Evolutionary conservation across 2,797 vertebrate genomes (phyloP), one percentile per base, ranked within the genome.

Genomic region (Peromyscus nudipes): DNA sequence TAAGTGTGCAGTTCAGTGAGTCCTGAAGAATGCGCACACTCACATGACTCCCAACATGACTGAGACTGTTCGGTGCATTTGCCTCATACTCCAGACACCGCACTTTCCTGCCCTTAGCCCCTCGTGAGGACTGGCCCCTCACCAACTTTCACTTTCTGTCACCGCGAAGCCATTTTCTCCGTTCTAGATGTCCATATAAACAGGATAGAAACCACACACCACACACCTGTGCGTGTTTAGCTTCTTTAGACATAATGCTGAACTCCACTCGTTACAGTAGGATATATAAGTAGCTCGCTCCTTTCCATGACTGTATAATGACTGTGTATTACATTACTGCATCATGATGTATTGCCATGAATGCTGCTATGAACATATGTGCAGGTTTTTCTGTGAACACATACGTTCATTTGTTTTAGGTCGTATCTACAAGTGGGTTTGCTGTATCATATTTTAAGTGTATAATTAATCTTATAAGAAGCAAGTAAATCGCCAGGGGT

Each of bases 161-260:
- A 46, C 10, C 16, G 43, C 6, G 34, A 1, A 31, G 37, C 23
- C n/a, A 12, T 73, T 86, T 64, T 95, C 27, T 69, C 17, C 4
- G 11, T 89, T 97, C n/a, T 83, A 65, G 34, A 94, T 69, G 34
- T 71, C 92, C 37, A 49, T 40, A 17, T 76, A 49, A 37, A 79
- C n/a, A 37, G 17, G 37, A 34, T 37, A 3, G 93, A 46, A n/a
- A 60, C 16, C 60, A 62, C 49, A 67, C 1, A 16, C 17, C 27
- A 55, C 27, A 34, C 34, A 16, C 12, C 40, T 4, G 19, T 19
- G 4, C 19, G 14, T 43, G 43, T 43, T 43, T 43, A 4, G 43
- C 43, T 43, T n/a, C 19, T 77, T 89, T 62, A 67, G 75, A 37
- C 29, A 14, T 25, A 29, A 46, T 10, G n/a, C 77, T 76, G 84